A percentile compares a stretch with the other conserved stretches of the same genome.
These are phyloP conservation scores for Drosophila silvestris DNA, from an alignment of 2,888 invertebrate species.

Conservation along the genomic window DNA sequence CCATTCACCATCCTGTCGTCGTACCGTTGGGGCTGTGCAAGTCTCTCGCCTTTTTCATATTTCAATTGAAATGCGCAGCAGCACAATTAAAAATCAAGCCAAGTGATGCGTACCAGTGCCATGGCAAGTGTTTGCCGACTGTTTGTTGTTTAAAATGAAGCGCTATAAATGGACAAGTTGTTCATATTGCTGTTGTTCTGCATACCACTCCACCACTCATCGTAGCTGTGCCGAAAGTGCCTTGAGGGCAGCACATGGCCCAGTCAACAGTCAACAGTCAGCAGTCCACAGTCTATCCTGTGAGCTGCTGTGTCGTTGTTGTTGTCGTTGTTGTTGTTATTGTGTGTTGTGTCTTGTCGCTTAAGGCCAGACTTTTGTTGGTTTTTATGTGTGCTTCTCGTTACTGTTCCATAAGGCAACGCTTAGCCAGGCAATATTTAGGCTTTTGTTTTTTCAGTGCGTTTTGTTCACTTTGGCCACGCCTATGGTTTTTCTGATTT, in stretches of 20 bases:
- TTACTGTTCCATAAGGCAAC: constrained; percentile 41
- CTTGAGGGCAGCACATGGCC: constrained; percentile 63
- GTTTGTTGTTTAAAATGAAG: constrained; percentile 67
- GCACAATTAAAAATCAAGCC: constrained; percentile 71
- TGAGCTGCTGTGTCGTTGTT: constrained; percentile 7
- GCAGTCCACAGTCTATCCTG: constrained; percentile 38
- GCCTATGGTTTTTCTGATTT: constrained; percentile 34
- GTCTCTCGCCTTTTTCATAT: constrained; percentile 54
- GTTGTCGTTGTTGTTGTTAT: neutral
- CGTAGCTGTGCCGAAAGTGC: constrained; percentile 32
- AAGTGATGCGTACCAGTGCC: constrained; percentile 63
- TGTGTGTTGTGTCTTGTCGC: constrained; percentile 46
- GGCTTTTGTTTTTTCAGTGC: constrained; percentile 52
- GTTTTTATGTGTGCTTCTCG: constrained; percentile 47
- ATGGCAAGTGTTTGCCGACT: constrained; percentile 61
- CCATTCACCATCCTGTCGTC: constrained; percentile 28
- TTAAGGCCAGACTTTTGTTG: constrained; percentile 54
- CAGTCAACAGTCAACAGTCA: constrained; percentile 51
- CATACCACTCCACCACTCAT: constrained; percentile 3
- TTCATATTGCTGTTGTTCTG: constrained; percentile 17
- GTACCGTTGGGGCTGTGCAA: constrained; percentile 36
- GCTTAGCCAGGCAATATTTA: constrained; percentile 63
- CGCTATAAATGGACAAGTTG: constrained; percentile 69
- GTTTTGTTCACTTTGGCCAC: constrained; percentile 48
- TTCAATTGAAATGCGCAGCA: constrained; percentile 69